Conservation (phyloP, 2,888 invertebrate genomes). For the Campoplex nolae region DNA sequence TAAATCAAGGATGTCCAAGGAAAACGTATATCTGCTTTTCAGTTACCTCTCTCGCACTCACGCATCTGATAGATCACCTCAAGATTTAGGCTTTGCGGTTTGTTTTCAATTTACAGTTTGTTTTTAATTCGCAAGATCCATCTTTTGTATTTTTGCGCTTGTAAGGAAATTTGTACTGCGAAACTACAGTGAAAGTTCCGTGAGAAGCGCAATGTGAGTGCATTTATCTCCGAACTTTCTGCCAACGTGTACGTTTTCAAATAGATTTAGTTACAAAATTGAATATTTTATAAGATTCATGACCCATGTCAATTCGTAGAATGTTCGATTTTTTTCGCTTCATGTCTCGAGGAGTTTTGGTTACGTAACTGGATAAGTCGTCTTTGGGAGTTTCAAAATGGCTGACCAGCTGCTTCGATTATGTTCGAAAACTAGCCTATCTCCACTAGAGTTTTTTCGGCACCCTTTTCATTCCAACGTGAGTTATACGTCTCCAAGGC, state of each 20-base stretch:
- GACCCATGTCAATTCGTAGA: neutral
- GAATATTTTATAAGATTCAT: neutral
- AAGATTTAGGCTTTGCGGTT: neutral
- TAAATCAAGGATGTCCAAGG: too few relatives aligned
- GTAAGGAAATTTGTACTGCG: neutral
- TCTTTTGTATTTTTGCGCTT: neutral
- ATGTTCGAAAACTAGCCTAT: neutral
- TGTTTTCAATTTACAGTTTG: neutral
- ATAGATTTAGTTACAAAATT: neutral
- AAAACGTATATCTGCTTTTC: too few relatives aligned
- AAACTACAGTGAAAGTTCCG: neutral
- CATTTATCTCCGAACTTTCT: neutral
- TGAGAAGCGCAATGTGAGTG: neutral
- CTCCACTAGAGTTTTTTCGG: too few relatives aligned
- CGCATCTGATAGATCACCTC: too few relatives aligned
- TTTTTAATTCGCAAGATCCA: neutral
- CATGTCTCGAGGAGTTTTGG: neutral
- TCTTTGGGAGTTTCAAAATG: conserved; percentile 24
- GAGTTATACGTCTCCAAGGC: too few relatives aligned
- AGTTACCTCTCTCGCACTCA: too few relatives aligned
- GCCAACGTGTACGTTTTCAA: neutral
- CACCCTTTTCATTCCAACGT: too few relatives aligned
- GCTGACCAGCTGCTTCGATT: neutral
- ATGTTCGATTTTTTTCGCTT: neutral
- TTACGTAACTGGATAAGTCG: conserved; percentile 14